A percentile compares a stretch with the other conserved stretches of the same genome.
phyloP scores from a whole-genome alignment of 2,797 vertebrate genomes.

The Xyrichtys novacula region DNA sequence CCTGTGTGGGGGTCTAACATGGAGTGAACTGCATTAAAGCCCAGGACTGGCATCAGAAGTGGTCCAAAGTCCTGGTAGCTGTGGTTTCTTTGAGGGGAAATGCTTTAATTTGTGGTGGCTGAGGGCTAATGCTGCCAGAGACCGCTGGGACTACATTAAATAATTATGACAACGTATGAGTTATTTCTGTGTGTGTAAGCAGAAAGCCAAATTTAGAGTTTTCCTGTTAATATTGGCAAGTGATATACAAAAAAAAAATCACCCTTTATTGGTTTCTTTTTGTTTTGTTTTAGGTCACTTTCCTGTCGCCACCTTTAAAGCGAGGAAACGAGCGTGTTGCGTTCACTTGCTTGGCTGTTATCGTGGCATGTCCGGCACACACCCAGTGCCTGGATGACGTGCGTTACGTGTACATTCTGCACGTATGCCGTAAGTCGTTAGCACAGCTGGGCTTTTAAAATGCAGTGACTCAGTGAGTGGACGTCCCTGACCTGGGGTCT shows the following conservation, averaged over 20 bases:
- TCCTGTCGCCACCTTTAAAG: constrained; percentile 31
- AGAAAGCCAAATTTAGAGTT: background rate
- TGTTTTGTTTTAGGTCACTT: background rate
- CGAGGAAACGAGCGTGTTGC: constrained; percentile 19
- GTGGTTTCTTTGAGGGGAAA: constrained; percentile 80
- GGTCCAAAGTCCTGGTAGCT: constrained; percentile 71
- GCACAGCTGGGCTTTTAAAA: constrained; percentile 85
- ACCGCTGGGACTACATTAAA: constrained; percentile 62
- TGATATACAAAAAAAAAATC: background rate
- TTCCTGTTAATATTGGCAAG: background rate
- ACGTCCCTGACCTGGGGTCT: constrained; percentile 79
- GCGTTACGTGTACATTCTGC: constrained; percentile 78
- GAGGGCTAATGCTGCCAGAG: constrained; percentile 69
- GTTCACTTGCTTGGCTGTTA: constrained; percentile 50
- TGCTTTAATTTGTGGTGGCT: constrained; percentile 78
- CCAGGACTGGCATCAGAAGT: constrained; percentile 37
- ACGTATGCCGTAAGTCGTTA: constrained; percentile 84
- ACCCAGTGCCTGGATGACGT: constrained; percentile 63
- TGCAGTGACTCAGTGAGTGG: constrained; percentile 80
- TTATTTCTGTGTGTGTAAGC: background rate
- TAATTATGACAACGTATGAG: constrained; percentile 42
- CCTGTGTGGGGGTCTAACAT: constrained; percentile 38
- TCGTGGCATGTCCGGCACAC: constrained; percentile 64
- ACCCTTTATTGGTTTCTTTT: background rate
- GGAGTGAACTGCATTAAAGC: constrained; percentile 43